phyloP scores from a whole-genome alignment of 2,888 invertebrate species.

The Pseudanteris insignis region DNA sequence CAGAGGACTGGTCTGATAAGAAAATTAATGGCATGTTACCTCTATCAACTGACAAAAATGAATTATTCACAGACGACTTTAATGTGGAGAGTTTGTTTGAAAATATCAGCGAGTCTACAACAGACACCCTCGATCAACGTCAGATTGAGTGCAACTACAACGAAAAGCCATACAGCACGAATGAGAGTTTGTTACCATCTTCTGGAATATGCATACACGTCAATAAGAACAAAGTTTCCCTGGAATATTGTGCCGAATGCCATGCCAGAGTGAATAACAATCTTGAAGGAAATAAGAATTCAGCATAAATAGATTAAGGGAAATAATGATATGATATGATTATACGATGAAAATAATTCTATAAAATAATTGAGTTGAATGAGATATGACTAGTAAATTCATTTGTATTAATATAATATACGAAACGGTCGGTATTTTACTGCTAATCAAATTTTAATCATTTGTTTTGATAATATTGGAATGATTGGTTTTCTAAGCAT shows the following conservation, averaged over 20 bases:
- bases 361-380: slow-evolving; percentile 5
- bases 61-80: slow-evolving; percentile 39
- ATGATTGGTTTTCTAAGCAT: background rate
- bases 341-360: background rate
- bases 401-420: slow-evolving; percentile 6
- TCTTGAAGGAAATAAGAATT: slow-evolving; percentile 1
- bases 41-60: slow-evolving; percentile 11
- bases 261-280: slow-evolving; percentile 51
- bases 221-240: slow-evolving; percentile 69
- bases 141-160: slow-evolving; percentile 7
- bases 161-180: slow-evolving; percentile 2
- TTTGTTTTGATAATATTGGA: background rate
- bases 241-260: slow-evolving; percentile 71
- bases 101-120: slow-evolving; percentile 45
- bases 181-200: slow-evolving; percentile 46
- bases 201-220: slow-evolving; percentile 72
- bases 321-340: too few relatives aligned
- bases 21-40: slow-evolving; percentile 15
- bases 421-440: slow-evolving; percentile 25
- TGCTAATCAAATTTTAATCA: too few relatives aligned
- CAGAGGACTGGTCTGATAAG: slow-evolving; percentile 15
- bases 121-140: slow-evolving; percentile 2
- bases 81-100: slow-evolving; percentile 50
- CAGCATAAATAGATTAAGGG: background rate
- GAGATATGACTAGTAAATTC: background rate